A percentile compares a stretch with the other conserved stretches of the same genome.
These are phyloP conservation scores for Ophiodon elongatus DNA, from an alignment of 2,113 vertebrate genomes.

Conservation along the genomic window DNA sequence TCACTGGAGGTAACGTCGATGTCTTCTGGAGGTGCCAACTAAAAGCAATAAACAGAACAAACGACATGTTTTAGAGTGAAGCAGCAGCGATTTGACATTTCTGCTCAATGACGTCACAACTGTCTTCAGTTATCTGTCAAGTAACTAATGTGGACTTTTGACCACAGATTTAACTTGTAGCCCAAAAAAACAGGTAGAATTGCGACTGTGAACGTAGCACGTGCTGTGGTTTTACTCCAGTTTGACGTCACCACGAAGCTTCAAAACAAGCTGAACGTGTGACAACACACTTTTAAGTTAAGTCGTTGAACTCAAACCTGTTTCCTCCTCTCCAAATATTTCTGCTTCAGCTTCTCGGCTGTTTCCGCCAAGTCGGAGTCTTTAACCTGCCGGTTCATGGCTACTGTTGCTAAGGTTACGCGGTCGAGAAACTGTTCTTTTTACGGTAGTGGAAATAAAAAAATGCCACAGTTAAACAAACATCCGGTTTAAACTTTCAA, in stretches of 20 bases:
- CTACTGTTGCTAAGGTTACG: neutral
- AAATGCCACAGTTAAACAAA: accelerated
- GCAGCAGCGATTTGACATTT: no score
- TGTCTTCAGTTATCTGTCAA: neutral
- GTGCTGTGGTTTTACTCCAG: no score
- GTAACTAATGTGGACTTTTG: neutral
- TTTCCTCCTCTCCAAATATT: conserved; percentile 53
- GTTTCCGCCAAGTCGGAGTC: neutral
- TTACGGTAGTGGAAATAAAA: neutral
- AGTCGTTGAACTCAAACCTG: conserved; percentile 45
- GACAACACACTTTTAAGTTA: neutral
- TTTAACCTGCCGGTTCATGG: conserved; percentile 29
- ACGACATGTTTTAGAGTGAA: neutral
- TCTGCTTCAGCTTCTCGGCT: conserved; percentile 47
- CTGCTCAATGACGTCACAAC: neutral
- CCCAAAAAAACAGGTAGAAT: no score
- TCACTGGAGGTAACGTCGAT: neutral
- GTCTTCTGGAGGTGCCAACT: conserved; percentile 31
- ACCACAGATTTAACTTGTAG: neutral
- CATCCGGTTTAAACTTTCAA: conserved; percentile 18
- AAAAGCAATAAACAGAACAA: neutral
- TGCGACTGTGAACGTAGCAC: no score
- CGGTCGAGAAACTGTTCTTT: neutral
- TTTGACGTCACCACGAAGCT: no score
- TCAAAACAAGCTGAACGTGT: neutral